A percentile compares a stretch with the other conserved stretches of the same genome.
Conservation (phyloP, 2,113 vertebrate genomes). For the Ariopsis seemanni region DNA sequence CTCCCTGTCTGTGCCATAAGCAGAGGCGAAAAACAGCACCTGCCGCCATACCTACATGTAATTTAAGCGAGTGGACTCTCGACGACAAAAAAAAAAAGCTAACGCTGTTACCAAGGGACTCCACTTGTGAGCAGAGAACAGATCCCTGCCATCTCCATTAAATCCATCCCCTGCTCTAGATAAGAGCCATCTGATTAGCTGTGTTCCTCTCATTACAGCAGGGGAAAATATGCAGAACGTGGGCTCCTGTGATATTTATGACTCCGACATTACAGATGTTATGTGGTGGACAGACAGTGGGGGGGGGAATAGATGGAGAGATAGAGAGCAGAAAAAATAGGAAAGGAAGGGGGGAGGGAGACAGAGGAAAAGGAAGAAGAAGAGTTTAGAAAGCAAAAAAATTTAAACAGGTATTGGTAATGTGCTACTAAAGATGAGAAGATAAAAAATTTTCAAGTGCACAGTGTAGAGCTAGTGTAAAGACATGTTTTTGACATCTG, state of each 20-base stretch:
- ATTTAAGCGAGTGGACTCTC: constrained; percentile 79
- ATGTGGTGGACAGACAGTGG: neutral
- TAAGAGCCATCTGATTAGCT: constrained; percentile 73
- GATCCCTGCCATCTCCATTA: constrained; percentile 63
- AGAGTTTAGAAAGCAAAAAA: neutral
- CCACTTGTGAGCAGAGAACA: constrained; percentile 50
- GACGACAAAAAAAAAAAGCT: constrained; percentile 28
- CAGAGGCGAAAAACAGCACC: constrained; percentile 88
- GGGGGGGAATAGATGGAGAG: neutral
- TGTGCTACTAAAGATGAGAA: neutral
- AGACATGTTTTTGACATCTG: neutral
- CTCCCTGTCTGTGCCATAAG: constrained; percentile 72
- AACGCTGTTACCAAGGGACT: constrained; percentile 64
- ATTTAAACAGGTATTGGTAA: neutral
- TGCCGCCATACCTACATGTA: constrained; percentile 72
- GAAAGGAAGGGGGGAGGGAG: too few relatives aligned
- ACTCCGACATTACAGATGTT: constrained; percentile 21
- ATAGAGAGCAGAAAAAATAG: neutral
- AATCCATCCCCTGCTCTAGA: constrained; percentile 61
- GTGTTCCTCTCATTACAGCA: constrained; percentile 67
- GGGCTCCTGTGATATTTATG: constrained; percentile 51
- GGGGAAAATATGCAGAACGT: constrained; percentile 53
- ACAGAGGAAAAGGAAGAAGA: neutral
- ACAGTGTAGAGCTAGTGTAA: neutral
- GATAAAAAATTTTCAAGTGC: neutral